Evolutionary conservation across 2,888 invertebrate species (phyloP).

Genomic region (Nineta flava): DNA sequence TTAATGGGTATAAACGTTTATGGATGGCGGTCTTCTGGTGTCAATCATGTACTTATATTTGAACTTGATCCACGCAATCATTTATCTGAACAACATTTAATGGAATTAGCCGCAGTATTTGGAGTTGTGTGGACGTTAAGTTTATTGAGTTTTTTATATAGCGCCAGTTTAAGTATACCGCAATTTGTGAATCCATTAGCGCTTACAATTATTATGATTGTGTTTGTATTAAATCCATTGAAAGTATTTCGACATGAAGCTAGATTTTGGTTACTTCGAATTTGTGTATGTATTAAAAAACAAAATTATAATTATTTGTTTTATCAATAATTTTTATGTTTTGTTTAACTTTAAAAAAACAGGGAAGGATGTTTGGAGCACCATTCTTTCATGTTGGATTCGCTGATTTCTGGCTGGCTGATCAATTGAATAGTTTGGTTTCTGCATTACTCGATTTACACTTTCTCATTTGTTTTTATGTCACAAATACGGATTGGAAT

Average conservation of each 20-base stretch:
- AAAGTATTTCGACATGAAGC: constrained; percentile 60
- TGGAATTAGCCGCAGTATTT: constrained; percentile 61
- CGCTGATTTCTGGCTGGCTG: constrained; percentile 77
- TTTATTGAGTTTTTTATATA: constrained; percentile 48
- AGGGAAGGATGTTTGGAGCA: constrained; percentile 47
- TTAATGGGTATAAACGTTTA: constrained; percentile 68
- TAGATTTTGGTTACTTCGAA: constrained; percentile 54
- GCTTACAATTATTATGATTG: constrained; percentile 45
- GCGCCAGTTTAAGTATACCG: constrained; percentile 48
- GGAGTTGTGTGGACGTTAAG: constrained; percentile 60
- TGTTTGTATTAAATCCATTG: constrained; percentile 62
- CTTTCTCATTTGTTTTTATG: constrained; percentile 63
- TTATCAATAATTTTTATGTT: not conserved
- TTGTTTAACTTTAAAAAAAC: no score
- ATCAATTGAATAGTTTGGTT: constrained; percentile 65
- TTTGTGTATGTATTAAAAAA: constrained; percentile 36
- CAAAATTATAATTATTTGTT: not conserved
- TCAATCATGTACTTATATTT: constrained; percentile 72
- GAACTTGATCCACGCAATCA: constrained; percentile 68
- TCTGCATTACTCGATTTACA: constrained; percentile 64
- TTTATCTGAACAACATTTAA: constrained; percentile 55
- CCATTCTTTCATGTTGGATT: constrained; percentile 67
- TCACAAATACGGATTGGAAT: constrained; percentile 39
- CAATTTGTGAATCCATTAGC: constrained; percentile 62
- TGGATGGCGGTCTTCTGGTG: constrained; percentile 67